Evolutionary conservation across 1,140 invertebrate genomes (phyloP), one percentile per base, ranked within the genome.

Genomic region (Cherax quadricarinatus): DNA sequence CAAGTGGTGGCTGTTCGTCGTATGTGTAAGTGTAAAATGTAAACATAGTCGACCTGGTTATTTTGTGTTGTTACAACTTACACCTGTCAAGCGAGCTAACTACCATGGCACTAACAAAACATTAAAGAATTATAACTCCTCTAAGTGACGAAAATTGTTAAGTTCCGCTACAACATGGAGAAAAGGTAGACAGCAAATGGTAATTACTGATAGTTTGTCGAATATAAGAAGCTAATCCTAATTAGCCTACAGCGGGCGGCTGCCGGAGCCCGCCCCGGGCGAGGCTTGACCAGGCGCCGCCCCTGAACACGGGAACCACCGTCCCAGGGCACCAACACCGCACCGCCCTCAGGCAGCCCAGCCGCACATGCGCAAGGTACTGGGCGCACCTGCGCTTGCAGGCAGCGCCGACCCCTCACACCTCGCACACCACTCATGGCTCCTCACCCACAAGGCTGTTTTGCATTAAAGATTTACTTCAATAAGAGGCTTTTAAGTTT

Each of bases 211-310:
- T 86, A 91, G 57, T 84, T 84, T 90, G 62, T 89, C 80, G 90
- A 91, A 87, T 91, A 91, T 91, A 91, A 88, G 79, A 89, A 91
- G 90, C 90, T 91, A 86, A 91, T 62, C 62, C 90, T 91, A 91
- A 87, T 70, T 91, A 91, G 21, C 84, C 78, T 91, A 91, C 73
- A 51, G 60, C 62, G 57, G 89, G 90, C 30, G 83, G 79, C 21
- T n/a, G 66, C 73, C 83, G 78, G 16, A n/a, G 60, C 79, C 41
- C 24, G 41, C 49, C 75, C 4, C 51, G 12, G 41, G 30, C 30
- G 53, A 70, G 24, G 18, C 24, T n/a, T 14, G 75, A 51, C 73
- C 78, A 24, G 73, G 60, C 60, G 21, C 80, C 83, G 62, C 90
- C 48, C 90, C 90, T 86, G 90, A 91, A 91, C 90, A 91, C 90